These are phyloP conservation scores for Drosophila lutescens DNA, from an alignment of 2,888 invertebrate genomes.

Conservation along the genomic window DNA sequence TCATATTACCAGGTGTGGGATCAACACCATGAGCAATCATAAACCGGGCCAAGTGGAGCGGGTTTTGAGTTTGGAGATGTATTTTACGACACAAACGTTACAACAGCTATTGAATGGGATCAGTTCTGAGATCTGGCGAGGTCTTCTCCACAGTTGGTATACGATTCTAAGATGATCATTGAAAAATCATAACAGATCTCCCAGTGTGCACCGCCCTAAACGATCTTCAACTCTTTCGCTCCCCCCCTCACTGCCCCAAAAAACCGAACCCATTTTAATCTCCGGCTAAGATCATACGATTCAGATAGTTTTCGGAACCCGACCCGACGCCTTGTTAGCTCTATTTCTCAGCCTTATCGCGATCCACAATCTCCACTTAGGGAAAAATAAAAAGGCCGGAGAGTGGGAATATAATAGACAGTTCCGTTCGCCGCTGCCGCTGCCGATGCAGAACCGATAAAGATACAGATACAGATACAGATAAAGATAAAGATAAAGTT, in stretches of 20 bases:
- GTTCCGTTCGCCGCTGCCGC: constrained; percentile 60
- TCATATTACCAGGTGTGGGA: constrained; percentile 17
- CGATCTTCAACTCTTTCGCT: not conserved
- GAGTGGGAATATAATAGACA: constrained; percentile 61
- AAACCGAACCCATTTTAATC: constrained; percentile 4
- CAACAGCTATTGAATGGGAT: not conserved
- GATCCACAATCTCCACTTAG: constrained; percentile 25
- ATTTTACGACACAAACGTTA: not conserved
- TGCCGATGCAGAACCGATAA: constrained; percentile 42
- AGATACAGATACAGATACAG: constrained; percentile 47
- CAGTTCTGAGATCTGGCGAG: too few relatives aligned
- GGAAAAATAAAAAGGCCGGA: not conserved
- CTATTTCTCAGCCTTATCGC: constrained; percentile 33
- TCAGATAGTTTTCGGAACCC: constrained; percentile 1
- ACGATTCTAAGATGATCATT: too few relatives aligned
- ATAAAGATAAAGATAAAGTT: constrained; percentile 71
- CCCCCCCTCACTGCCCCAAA: not conserved
- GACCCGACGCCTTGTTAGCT: constrained; percentile 26
- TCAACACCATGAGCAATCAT: constrained; percentile 5
- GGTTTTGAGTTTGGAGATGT: not conserved
- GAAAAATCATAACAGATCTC: too few relatives aligned
- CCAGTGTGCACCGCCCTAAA: not conserved
- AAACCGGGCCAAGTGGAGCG: too few relatives aligned
- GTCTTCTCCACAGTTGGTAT: too few relatives aligned
- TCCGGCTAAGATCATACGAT: constrained; percentile 9